Evolutionary conservation across 2,888 invertebrate species (phyloP).

Genomic region (Coleophora deauratella): DNA sequence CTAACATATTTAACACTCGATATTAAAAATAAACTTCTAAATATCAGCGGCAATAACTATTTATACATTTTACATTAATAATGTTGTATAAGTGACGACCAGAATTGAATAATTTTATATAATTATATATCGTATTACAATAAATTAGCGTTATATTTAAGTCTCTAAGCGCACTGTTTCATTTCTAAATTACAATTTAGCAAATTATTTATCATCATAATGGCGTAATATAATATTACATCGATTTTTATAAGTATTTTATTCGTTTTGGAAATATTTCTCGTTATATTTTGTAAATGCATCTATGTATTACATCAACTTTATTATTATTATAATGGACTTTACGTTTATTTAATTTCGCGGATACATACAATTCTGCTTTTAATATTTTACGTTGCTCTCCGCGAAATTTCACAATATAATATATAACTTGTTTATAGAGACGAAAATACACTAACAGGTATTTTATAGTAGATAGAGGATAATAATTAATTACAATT

Average conservation of each 20-base stretch:
- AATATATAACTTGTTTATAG: slow-evolving; percentile 46
- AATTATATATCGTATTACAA: slow-evolving; percentile 11
- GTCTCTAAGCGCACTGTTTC: slow-evolving; percentile 63
- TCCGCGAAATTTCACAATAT: neutral
- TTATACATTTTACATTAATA: slow-evolving; percentile 69
- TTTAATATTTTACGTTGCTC: neutral
- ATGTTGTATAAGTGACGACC: slow-evolving; percentile 50
- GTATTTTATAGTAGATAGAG: slow-evolving; percentile 31
- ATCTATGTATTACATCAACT: slow-evolving; percentile 46
- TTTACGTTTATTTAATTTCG: slow-evolving; percentile 22
- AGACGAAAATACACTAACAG: slow-evolving; percentile 60
- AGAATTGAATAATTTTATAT: slow-evolving; percentile 42
- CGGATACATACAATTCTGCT: neutral
- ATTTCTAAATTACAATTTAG: slow-evolving; percentile 38
- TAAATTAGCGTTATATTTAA: slow-evolving; percentile 40
- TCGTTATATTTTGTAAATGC: slow-evolving; percentile 33
- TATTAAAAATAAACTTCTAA: slow-evolving; percentile 75
- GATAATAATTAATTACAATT: slow-evolving; percentile 45
- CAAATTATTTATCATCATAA: slow-evolving; percentile 35
- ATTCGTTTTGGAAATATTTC: too few species aligned
- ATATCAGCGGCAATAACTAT: slow-evolving; percentile 73
- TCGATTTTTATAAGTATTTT: slow-evolving; percentile 15
- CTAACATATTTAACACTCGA: slow-evolving; percentile 70
- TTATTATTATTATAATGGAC: slow-evolving; percentile 23
- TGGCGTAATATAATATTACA: slow-evolving; percentile 56